A percentile compares a stretch with the other conserved stretches of the same genome.
Conservation (phyloP, 2,888 invertebrate genomes). For the Polymixis flavicincta region DNA sequence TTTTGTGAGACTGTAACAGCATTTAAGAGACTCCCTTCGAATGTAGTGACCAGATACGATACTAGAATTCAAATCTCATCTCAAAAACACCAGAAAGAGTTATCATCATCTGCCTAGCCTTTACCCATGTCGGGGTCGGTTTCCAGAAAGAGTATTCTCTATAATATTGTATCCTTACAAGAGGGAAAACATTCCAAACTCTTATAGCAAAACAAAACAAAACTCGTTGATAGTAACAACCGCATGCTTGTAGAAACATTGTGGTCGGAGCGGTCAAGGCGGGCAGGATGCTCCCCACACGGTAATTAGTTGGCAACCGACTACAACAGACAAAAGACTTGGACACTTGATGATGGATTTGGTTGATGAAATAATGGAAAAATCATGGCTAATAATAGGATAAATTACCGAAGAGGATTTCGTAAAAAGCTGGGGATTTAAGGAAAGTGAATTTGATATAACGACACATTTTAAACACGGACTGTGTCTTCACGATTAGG, state of each 20-base stretch:
- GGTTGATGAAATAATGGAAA: slow-evolving; percentile 26
- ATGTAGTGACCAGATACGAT: neutral
- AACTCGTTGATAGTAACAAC: slow-evolving; percentile 29
- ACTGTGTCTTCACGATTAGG: neutral
- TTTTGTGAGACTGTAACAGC: neutral
- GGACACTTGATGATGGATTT: slow-evolving; percentile 28
- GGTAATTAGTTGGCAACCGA: slow-evolving; percentile 51
- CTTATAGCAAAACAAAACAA: slow-evolving; percentile 29
- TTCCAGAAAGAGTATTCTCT: neutral
- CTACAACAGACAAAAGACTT: slow-evolving; percentile 20
- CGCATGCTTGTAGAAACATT: slow-evolving; percentile 38
- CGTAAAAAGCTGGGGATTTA: neutral
- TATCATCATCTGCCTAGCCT: no score
- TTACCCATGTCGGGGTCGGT: no score
- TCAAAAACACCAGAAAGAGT: neutral
- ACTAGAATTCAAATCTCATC: neutral
- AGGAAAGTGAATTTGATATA: neutral
- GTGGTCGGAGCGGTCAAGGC: slow-evolving; percentile 54
- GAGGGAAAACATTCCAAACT: neutral
- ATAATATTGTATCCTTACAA: neutral
- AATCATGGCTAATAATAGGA: slow-evolving; percentile 34
- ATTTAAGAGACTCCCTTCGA: neutral
- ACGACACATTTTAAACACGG: neutral
- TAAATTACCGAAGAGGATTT: neutral
- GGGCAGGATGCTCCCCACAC: slow-evolving; percentile 41